Base-by-base conservation (phyloP, 2,113 vertebrate species). In the Eclectus roratus region DNA sequence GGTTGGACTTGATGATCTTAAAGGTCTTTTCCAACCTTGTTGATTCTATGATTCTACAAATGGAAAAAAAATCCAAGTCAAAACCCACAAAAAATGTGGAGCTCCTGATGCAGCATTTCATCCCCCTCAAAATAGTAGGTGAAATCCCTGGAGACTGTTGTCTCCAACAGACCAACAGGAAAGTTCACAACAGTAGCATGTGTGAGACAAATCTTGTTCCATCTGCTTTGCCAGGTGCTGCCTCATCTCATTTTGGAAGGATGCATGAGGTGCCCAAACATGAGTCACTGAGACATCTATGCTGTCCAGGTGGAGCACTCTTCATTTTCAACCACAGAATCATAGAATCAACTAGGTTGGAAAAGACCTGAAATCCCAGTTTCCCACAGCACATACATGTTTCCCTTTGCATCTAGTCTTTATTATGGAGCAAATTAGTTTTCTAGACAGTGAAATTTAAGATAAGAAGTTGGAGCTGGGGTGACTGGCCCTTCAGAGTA, bases 341-440 rank as follows among this genome's bases (percentile, higher is more conserved):
- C 56, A 35, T 35, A 58, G 56, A 23, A n/a, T 15, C 8, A 35
- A 10, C 56, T 58, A 58, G 21, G 21, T 35, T 58, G 56, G 33
- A 58, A 58, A 35, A 35, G 29, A 35, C 9, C 49, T 47, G 37
- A 86, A 89, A 73, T 58, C 39, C 23, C 13, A 23, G 19, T n/a
- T 37, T 14, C 47, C 11, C 31, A 44, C 13, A 37, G 31, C 4
- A 1, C 2, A 0, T 15, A 10, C 5, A 2, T 24, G 25, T 17
- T 58, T 10, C 19, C 29, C 4, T 47, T 63, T 27, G 11, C 46
- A 41, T 52, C n/a, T 79, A n/a, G 39, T 73, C 81, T 64, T 47
- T 53, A 39, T 53, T 39, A 27, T 11, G 43, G 47, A 92, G 23
- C 0, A 0, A 43, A 24, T 47, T 28, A 64, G 2, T 82, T 68